Base-by-base conservation (phyloP, 2,888 invertebrate genomes). In the Phania funesta region DNA sequence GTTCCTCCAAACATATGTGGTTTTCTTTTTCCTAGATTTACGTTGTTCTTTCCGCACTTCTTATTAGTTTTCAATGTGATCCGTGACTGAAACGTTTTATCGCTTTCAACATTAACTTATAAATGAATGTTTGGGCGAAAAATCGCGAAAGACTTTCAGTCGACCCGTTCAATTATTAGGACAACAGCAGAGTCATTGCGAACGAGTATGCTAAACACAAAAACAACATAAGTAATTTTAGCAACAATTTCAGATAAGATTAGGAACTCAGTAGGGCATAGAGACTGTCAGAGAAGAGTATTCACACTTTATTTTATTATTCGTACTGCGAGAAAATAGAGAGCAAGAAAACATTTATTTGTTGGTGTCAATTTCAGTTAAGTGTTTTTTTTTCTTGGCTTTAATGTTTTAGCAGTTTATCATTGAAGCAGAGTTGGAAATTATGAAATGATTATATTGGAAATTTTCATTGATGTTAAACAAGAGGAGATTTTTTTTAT, bases 11-110 rank as follows among this genome's bases (percentile, higher is more conserved):
- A 7, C 1, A n/a, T n/a, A n/a, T n/a, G n/a, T 44, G 26, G 62
- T 50, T 62, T 48, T 48, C 18, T 75, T 29, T 35, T 48, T 26
- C 13, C 8, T 9, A 29, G 26, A 62, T 22, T 46, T n/a, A 22
- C 11, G 22, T 50, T 50, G 7, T 16, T 24, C 22, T 26, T 35
- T 56, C 22, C 58, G 54, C 68, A 87, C 85, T 86, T 86, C 87
- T 87, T 86, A 76, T 83, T 80, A 65, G 85, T 83, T 70, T 84
- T 86, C 85, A 75, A 81, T 81, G 71, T 86, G 83, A 85, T 85
- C 84, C 85, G 83, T 78, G 58, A 88, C 87, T 88, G 86, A 87
- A 87, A 84, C 84, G 75, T 24, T 64, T 41, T 70, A 64, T 32
- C 32, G 54, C 74, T 65, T n/a, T 58, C 48, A 67, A 48, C 78